Conservation (phyloP, 2,888 invertebrate species). For the Sphecodes monilicornis region DNA sequence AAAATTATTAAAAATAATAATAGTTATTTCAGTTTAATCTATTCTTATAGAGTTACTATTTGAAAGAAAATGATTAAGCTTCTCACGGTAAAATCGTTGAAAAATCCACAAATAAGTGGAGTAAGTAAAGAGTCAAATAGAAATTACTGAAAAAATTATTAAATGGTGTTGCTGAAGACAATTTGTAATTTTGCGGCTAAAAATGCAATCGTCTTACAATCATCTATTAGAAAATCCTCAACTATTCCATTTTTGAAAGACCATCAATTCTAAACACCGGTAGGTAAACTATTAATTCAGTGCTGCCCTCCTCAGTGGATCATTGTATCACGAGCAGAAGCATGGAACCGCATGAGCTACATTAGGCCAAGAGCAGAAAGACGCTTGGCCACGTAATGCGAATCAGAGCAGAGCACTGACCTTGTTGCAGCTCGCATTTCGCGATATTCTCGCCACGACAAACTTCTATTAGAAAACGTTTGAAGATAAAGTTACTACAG, state of each 20-base stretch:
- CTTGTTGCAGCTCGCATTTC: conserved; percentile 28
- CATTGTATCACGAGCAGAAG: neutral
- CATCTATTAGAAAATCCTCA: neutral
- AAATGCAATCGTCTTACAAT: neutral
- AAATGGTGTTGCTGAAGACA: too few species aligned
- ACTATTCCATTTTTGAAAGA: neutral
- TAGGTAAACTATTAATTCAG: neutral
- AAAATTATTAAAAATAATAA: too few species aligned
- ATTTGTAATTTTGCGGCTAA: too few species aligned
- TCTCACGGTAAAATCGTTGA: too few species aligned
- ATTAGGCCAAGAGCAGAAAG: conserved; percentile 16
- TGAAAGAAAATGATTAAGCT: too few species aligned
- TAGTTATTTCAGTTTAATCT: too few species aligned
- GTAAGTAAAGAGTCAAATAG: too few species aligned
- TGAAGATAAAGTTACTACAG: neutral
- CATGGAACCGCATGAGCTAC: neutral
- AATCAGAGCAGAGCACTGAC: conserved; percentile 55
- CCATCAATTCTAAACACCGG: neutral
- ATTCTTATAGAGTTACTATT: too few species aligned
- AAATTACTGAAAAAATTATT: too few species aligned
- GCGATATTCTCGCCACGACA: conserved; percentile 17
- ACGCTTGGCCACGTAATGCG: conserved; percentile 19
- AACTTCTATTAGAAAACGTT: neutral
- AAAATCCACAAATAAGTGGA: too few species aligned
- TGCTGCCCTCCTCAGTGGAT: neutral